Evolutionary conservation across 2,113 vertebrate species (phyloP).

Genomic region (Aepyceros melampus): DNA sequence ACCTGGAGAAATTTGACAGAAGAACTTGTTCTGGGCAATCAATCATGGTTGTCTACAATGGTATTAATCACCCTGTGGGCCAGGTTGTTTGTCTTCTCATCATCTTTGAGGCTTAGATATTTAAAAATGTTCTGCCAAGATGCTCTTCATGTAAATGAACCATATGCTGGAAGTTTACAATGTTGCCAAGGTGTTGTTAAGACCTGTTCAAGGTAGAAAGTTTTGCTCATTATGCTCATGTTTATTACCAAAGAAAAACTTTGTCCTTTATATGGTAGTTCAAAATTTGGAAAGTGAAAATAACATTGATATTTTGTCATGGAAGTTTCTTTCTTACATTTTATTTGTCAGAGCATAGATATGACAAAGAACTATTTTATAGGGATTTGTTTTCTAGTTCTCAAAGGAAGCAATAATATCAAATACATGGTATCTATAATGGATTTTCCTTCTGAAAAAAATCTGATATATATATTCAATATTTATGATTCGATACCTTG

Average conservation of each 20-base stretch:
- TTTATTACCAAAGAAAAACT: not conserved
- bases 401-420: not conserved
- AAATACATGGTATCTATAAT: not conserved
- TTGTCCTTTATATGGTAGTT: not conserved
- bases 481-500: not conserved
- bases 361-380: not conserved
- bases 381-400: not conserved
- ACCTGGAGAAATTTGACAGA: slow-evolving; percentile 27
- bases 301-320: not conserved
- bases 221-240: not conserved
- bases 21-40: not conserved
- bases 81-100: not conserved
- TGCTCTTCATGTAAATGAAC: slow-evolving; percentile 43
- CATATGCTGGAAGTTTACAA: slow-evolving; percentile 10
- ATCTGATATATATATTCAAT: not conserved
- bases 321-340: not conserved
- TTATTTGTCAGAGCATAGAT: not conserved
- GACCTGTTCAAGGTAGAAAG: not conserved
- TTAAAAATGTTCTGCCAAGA: slow-evolving; percentile 56
- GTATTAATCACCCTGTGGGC: slow-evolving; percentile 37
- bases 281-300: not conserved
- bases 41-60: slow-evolving; percentile 19
- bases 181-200: slow-evolving; percentile 37
- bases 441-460: not conserved
- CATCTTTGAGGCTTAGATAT: slow-evolving; percentile 33